A percentile compares a stretch with the other conserved stretches of the same genome.
Evolutionary conservation across 1,140 invertebrate species (phyloP).

Genomic region (Mycetomoellerius zeteki): DNA sequence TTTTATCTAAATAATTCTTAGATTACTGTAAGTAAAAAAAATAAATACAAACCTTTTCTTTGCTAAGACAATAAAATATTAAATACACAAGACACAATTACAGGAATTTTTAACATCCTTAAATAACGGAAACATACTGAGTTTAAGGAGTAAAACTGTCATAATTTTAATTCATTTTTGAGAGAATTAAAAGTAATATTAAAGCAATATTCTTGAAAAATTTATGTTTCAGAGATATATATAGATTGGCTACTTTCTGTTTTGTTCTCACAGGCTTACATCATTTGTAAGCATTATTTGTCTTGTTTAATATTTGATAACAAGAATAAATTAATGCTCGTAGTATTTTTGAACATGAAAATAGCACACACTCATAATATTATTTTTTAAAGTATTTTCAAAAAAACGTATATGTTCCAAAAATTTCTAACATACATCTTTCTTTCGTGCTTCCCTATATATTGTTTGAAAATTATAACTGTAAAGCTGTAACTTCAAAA

Average conservation of each 20-base stretch:
- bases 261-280: no score
- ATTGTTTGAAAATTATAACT: background rate
- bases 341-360: no score
- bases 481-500: background rate
- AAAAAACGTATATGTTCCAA: background rate
- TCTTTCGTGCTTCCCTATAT: background rate
- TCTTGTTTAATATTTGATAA: no score
- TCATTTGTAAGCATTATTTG: no score
- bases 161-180: background rate
- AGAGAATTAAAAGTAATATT: background rate
- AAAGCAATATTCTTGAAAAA: no score
- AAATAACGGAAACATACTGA: background rate
- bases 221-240: no score
- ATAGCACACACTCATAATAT: no score
- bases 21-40: background rate
- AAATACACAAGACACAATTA: background rate
- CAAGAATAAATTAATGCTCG: no score
- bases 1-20: conserved; percentile 1
- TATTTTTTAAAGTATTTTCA: background rate
- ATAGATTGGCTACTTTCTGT: no score
- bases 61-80: background rate
- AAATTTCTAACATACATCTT: background rate
- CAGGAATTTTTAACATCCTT: background rate
- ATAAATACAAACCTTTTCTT: background rate
- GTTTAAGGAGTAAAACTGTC: background rate